Conservation (phyloP, 2,113 vertebrate genomes). For the Oceanites oceanicus region DNA sequence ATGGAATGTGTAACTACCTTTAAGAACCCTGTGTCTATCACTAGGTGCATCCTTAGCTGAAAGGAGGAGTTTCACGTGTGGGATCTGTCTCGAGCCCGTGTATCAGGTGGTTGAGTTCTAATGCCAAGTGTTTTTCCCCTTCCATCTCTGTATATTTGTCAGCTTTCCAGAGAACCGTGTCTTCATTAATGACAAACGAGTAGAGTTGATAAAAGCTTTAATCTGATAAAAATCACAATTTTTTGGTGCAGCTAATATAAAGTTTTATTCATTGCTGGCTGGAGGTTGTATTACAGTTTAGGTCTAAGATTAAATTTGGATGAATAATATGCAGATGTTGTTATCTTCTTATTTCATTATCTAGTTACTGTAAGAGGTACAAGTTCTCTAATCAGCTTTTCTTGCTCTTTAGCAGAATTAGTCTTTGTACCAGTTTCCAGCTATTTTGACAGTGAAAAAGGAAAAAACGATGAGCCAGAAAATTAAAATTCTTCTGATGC, state of each 20-base stretch:
- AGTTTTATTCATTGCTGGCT: conserved; percentile 4
- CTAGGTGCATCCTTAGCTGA: background rate
- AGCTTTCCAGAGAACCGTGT: background rate
- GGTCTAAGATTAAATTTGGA: conserved; percentile 50
- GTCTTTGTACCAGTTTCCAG: conserved; percentile 35
- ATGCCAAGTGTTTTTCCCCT: background rate
- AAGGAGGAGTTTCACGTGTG: background rate
- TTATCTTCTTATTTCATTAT: conserved; percentile 56
- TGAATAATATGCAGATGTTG: conserved; percentile 48
- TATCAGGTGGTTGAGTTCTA: background rate
- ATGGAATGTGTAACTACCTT: background rate
- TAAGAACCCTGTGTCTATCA: background rate
- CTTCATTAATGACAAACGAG: background rate
- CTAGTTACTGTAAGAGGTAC: conserved; percentile 50
- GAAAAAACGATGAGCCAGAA: conserved; percentile 52
- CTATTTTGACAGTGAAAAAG: conserved; percentile 51
- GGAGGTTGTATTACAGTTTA: conserved; percentile 2
- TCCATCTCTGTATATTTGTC: background rate
- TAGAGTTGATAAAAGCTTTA: conserved; percentile 9
- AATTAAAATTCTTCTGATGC: conserved; percentile 61
- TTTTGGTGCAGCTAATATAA: background rate
- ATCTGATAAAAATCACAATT: background rate
- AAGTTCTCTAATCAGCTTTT: conserved; percentile 54
- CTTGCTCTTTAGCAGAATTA: conserved; percentile 52
- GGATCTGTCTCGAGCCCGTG: rapidly evolving